phyloP scores from a whole-genome alignment of 2,113 vertebrate species.

The Uria aalge region DNA sequence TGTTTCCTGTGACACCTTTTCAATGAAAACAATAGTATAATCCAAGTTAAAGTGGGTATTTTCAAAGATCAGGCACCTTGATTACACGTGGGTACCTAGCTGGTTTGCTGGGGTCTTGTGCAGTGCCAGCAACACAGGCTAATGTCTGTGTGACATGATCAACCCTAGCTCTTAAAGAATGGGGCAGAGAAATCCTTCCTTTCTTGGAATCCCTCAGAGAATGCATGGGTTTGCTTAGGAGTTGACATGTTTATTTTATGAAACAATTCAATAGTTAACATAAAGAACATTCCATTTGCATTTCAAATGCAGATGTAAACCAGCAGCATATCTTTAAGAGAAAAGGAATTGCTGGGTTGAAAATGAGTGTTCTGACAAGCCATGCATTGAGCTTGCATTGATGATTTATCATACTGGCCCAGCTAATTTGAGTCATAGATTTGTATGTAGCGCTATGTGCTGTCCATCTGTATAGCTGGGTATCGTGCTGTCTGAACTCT shows the following conservation, averaged over 20 bases:
- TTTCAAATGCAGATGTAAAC: background rate
- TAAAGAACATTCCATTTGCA: background rate
- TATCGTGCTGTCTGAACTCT: background rate
- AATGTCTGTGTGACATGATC: background rate
- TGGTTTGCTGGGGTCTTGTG: accelerated
- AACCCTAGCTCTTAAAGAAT: background rate
- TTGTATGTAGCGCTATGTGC: background rate
- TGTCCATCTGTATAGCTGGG: background rate
- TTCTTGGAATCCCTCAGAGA: background rate
- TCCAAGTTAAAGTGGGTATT: background rate
- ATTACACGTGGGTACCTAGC: background rate
- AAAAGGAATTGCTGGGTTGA: background rate
- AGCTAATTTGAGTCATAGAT: background rate
- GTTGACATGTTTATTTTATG: background rate
- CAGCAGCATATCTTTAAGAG: background rate
- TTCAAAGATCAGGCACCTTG: background rate
- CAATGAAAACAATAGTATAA: background rate
- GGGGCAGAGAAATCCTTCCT: background rate
- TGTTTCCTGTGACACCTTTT: background rate
- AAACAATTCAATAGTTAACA: background rate
- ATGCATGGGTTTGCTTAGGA: background rate
- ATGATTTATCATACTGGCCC: background rate
- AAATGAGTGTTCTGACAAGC: background rate
- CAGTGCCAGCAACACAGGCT: background rate
- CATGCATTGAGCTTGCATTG: background rate